Percentiles rank a stretch among this genome's conserved stretches.
phyloP scores from a whole-genome alignment of 2,888 invertebrate genomes.

The Sabatieria punctata region DNA sequence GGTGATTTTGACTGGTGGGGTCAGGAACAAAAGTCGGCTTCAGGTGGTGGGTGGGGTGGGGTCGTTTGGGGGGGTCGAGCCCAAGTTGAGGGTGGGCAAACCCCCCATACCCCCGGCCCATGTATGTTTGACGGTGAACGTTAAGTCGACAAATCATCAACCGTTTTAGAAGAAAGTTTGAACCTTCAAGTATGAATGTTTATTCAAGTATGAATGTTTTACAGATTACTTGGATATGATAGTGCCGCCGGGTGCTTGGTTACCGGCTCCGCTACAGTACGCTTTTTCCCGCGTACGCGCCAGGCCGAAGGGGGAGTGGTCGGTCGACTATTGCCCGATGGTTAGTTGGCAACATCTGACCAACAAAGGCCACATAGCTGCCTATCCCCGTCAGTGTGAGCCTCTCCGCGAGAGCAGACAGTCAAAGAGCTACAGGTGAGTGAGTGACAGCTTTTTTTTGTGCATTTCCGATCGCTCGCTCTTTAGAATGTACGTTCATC shows the following conservation, averaged over 20 bases:
- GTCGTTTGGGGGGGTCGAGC: too few species aligned
- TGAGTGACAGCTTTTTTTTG: too few species aligned
- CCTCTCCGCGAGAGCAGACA: background rate
- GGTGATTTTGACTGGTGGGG: too few species aligned
- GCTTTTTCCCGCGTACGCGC: conserved; percentile 55
- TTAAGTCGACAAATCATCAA: too few species aligned
- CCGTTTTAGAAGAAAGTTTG: too few species aligned
- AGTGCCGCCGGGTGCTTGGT: conserved; percentile 21
- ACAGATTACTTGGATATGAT: conserved; percentile 1
- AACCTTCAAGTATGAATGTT: too few species aligned
- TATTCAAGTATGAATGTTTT: too few species aligned
- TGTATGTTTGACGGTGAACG: conserved; percentile 2
- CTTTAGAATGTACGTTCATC: conserved; percentile 56
- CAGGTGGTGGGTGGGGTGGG: too few species aligned
- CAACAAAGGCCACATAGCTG: background rate
- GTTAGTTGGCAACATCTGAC: conserved; percentile 7
- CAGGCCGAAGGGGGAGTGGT: conserved; percentile 44
- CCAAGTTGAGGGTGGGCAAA: too few species aligned
- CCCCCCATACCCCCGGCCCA: too few species aligned
- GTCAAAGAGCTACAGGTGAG: background rate
- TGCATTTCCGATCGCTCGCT: too few species aligned
- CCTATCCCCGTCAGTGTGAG: background rate
- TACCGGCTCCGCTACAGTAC: conserved; percentile 57
- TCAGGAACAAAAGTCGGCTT: too few species aligned
- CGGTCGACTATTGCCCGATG: conserved; percentile 1